Base-by-base conservation (phyloP, 2,888 invertebrate species). In the Boloria selene region DNA sequence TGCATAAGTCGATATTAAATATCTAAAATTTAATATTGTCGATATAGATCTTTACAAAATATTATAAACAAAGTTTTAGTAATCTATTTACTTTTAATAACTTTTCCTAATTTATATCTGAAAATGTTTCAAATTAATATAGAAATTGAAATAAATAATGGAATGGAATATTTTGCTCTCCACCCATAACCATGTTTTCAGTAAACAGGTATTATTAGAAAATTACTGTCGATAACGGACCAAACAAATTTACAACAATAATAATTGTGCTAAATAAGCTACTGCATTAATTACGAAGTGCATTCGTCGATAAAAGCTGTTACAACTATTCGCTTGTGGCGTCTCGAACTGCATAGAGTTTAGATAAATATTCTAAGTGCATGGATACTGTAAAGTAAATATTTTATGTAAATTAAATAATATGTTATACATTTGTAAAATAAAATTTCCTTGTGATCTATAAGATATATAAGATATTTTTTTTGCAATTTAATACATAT, bases 161-260 rank as follows among this genome's bases (percentile, higher is more conserved):
- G 31, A 59, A 14, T 17, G 49, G 44, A 51, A 51, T 22, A 59
- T 52, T 52, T 17, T 50, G 54, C 14, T 50, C 7, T 38, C 31
- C 7, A 49, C 49, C 47, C 58, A 13, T 52, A 50, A 50, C 38
- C 47, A 31, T 45, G 50, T 49, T 61, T 59, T 61, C 44, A 44
- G 42, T 53, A 64, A 61, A 61, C 53, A 22, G 61, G 61, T 62
- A 61, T 47, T 65, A 62, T 70, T 60, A 42, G 67, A 67, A 67
- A 67, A 67, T 67, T 59, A 56, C 50, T 55, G 59, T 63, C 55
- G 64, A 68, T 71, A 71, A 55, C 50, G 56, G 53, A 74, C 77
- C 79, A 82, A 82, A 82, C 80, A 81, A 85, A 86, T 85, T 84
- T 82, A 82, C 82, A 81, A 81, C 82, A 84, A 85, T 83, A 84